A percentile compares a stretch with the other conserved stretches of the same genome.
Evolutionary conservation across 2,888 invertebrate genomes (phyloP).

Genomic region (Phyllotreta striolata): DNA sequence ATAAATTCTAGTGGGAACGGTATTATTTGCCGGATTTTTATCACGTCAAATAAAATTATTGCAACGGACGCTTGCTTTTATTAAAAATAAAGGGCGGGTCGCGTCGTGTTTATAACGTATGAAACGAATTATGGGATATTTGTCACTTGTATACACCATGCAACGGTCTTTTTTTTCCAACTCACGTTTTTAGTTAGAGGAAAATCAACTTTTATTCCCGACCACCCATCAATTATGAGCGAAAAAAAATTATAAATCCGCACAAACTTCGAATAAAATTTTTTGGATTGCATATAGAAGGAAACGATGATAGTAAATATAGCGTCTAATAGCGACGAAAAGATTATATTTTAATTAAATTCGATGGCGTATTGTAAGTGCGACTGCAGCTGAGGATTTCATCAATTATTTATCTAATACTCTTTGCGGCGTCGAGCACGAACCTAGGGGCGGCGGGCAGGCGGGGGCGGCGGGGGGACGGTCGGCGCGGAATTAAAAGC

Average conservation of each 20-base stretch:
- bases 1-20: conserved; percentile 34
- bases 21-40: conserved; percentile 30
- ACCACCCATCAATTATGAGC: too few relatives aligned
- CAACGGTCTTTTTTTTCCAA: not conserved
- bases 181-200: not conserved
- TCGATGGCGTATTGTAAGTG: conserved; percentile 47
- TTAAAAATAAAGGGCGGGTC: conserved; percentile 18
- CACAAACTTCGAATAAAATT: too few relatives aligned
- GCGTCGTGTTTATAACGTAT: not conserved
- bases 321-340: conserved; percentile 14
- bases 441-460: conserved; percentile 44
- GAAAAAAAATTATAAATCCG: too few relatives aligned
- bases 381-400: conserved; percentile 53
- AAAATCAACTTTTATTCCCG: not conserved
- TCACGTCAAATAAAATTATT: conserved; percentile 28
- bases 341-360: conserved; percentile 36
- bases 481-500: conserved; percentile 55
- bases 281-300: not conserved
- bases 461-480: conserved; percentile 17
- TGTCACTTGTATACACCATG: not conserved
- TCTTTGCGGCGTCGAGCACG: conserved; percentile 39
- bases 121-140: conserved; percentile 7
- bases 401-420: conserved; percentile 57
- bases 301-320: conserved; percentile 7
- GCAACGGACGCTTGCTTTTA: conserved; percentile 24